phyloP scores from a whole-genome alignment of 2,113 vertebrate species.

The Myxocyprinus asiaticus region DNA sequence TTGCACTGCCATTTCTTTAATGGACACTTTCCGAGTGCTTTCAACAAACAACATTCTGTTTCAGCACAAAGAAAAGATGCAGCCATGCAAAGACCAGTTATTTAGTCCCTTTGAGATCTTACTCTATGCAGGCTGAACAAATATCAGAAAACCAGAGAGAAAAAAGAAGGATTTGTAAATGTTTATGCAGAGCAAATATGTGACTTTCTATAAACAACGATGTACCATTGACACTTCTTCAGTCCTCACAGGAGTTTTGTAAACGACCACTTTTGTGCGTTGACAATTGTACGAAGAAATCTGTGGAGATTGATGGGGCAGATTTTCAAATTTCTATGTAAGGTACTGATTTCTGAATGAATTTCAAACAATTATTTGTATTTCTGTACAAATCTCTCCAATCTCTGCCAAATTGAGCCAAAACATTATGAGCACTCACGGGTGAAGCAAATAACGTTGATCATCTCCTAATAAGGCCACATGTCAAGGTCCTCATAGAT shows the following conservation, averaged over 20 bases:
- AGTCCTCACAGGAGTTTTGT: slow-evolving; percentile 1
- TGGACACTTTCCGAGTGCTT: slow-evolving; percentile 20
- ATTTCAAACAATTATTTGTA: too few species aligned
- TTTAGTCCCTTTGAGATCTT: slow-evolving; percentile 23
- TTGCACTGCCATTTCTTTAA: slow-evolving; percentile 29
- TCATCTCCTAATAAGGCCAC: too few species aligned
- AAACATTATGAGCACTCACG: too few species aligned
- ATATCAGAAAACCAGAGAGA: neutral
- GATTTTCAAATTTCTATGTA: too few species aligned
- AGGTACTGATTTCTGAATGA: too few species aligned
- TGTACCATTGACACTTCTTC: neutral
- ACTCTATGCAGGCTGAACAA: slow-evolving; percentile 1
- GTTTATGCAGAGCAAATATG: slow-evolving; percentile 11
- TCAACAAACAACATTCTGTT: slow-evolving; percentile 21
- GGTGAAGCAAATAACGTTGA: too few species aligned
- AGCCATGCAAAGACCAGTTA: neutral
- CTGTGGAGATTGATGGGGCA: too few species aligned
- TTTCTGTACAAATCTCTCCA: too few species aligned
- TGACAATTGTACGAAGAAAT: too few species aligned
- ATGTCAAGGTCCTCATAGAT: too few species aligned
- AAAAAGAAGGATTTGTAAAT: slow-evolving; percentile 15
- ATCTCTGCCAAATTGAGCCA: too few species aligned
- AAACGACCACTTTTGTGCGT: neutral
- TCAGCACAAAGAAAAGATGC: slow-evolving; percentile 19
- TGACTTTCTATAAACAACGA: slow-evolving; percentile 5